These are phyloP conservation scores for Karalla daura DNA, from an alignment of 2,797 vertebrate genomes.

Conservation along the genomic window DNA sequence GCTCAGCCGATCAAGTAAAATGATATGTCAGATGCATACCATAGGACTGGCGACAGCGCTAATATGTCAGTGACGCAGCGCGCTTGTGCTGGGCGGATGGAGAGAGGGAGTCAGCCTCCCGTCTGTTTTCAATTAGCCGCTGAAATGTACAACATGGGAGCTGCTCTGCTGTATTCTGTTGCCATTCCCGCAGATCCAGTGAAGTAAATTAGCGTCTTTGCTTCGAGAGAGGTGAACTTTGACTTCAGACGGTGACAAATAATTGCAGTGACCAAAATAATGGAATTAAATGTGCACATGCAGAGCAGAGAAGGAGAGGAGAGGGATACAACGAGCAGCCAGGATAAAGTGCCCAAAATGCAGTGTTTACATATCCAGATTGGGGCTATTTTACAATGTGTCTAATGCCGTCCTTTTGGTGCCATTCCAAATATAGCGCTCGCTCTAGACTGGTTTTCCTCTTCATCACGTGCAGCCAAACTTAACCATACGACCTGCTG, in stretches of 20 bases:
- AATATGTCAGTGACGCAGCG: conserved; percentile 68
- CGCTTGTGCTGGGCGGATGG: conserved; percentile 59
- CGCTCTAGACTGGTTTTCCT: conserved; percentile 65
- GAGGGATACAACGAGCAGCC: conserved; percentile 23
- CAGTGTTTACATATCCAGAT: conserved; percentile 53
- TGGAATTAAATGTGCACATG: conserved; percentile 57
- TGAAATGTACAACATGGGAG: conserved; percentile 79
- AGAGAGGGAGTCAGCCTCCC: conserved; percentile 69
- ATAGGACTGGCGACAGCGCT: conserved; percentile 65
- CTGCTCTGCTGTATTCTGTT: conserved; percentile 66
- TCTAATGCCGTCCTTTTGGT: conserved; percentile 55
- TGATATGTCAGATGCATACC: conserved; percentile 66
- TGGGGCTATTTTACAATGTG: conserved; percentile 39
- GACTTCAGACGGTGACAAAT: conserved; percentile 62
- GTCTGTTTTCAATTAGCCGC: conserved; percentile 84
- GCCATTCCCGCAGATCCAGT: conserved; percentile 41
- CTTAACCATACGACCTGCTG: conserved; percentile 56
- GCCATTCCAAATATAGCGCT: conserved; percentile 69
- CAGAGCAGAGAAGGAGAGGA: conserved; percentile 28
- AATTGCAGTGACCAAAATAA: conserved; percentile 66
- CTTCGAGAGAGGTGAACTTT: conserved; percentile 62
- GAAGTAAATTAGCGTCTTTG: conserved; percentile 52
- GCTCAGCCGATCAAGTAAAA: conserved; percentile 57
- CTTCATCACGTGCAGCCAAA: conserved; percentile 62
- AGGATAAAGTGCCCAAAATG: conserved; percentile 52